Evolutionary conservation across 2,888 invertebrate genomes (phyloP).

Genomic region (Cantharis flavilabris): DNA sequence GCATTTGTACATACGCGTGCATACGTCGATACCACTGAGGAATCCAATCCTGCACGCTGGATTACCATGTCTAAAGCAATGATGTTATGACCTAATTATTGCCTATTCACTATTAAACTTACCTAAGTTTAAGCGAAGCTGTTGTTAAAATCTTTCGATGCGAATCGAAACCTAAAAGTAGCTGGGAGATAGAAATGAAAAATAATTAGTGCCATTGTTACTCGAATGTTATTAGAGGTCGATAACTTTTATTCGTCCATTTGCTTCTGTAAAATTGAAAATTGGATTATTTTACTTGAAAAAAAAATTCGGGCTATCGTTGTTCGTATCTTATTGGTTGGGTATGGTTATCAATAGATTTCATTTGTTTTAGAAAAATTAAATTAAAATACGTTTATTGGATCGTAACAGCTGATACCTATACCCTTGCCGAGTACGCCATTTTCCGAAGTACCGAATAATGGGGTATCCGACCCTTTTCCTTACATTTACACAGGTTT

Average conservation of each 20-base stretch:
- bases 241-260: too few species aligned
- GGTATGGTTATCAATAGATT: neutral
- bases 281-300: too few species aligned
- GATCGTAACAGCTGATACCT: neutral
- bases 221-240: too few species aligned
- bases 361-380: neutral
- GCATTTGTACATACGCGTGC: neutral
- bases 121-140: neutral
- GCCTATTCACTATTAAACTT: neutral
- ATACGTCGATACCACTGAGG: neutral
- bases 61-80: neutral
- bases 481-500: neutral
- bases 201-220: neutral
- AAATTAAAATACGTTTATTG: neutral
- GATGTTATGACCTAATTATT: neutral
- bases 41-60: neutral
- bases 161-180: neutral
- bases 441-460: neutral
- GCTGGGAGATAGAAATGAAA: neutral
- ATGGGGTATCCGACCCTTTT: neutral
- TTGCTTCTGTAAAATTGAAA: too few species aligned
- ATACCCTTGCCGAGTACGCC: neutral
- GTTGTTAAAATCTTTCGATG: neutral
- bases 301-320: too few species aligned
- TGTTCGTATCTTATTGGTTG: too few species aligned